Conservation (phyloP, 2,888 invertebrate genomes). For the Oxycera nigricornis region DNA sequence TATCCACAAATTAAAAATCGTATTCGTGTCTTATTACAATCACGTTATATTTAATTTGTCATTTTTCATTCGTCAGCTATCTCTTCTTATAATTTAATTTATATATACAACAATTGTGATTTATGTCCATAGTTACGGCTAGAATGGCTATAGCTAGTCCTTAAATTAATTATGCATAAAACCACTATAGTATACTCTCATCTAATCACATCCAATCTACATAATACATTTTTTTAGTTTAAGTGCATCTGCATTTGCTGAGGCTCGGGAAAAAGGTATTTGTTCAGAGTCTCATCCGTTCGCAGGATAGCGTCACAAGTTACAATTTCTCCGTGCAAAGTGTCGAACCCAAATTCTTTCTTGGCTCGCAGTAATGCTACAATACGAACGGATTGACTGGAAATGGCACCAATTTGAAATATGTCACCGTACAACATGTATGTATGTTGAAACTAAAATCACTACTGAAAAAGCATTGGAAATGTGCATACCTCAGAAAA, state of each 20-base stretch:
- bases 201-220: slow-evolving; percentile 48
- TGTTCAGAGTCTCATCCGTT: not conserved
- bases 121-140: slow-evolving; percentile 5
- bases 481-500: too few species aligned
- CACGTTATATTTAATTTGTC: slow-evolving; percentile 41
- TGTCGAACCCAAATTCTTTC: too few species aligned
- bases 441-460: too few species aligned
- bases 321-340: not conserved
- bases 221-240: slow-evolving; percentile 38
- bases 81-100: slow-evolving; percentile 19
- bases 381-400: too few species aligned
- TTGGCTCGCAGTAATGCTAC: too few species aligned
- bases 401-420: too few species aligned
- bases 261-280: not conserved
- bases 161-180: slow-evolving; percentile 30
- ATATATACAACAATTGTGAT: slow-evolving; percentile 41
- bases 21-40: slow-evolving; percentile 32
- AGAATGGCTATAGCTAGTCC: slow-evolving; percentile 19
- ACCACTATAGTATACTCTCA: slow-evolving; percentile 44
- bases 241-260: slow-evolving; percentile 2
- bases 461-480: too few species aligned
- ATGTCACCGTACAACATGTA: too few species aligned
- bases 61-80: slow-evolving; percentile 17
- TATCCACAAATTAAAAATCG: not conserved
- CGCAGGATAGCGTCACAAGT: not conserved